phyloP scores from a whole-genome alignment of 1,140 invertebrate genomes.

The Sycophaga agraensis region DNA sequence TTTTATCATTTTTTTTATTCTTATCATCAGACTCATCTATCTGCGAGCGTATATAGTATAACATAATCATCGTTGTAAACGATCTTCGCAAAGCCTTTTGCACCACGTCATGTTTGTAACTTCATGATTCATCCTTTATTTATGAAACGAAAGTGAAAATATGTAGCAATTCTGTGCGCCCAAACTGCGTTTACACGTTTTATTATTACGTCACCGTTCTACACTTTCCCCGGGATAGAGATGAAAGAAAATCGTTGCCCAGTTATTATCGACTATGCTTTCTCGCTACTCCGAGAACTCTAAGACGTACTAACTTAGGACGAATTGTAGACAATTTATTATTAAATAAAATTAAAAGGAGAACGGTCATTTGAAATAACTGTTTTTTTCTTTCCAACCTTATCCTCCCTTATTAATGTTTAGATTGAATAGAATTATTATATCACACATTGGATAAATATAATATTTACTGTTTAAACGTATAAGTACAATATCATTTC shows the following conservation, averaged over 20 bases:
- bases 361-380: slow-evolving; percentile 54
- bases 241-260: slow-evolving; percentile 26
- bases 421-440: no score
- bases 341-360: slow-evolving; percentile 57
- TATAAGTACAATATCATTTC: no score
- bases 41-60: not conserved
- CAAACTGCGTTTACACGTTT: slow-evolving; percentile 1
- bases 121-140: slow-evolving; percentile 3
- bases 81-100: slow-evolving; percentile 23
- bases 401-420: no score
- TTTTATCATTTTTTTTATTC: not conserved
- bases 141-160: slow-evolving; percentile 1
- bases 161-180: slow-evolving; percentile 7
- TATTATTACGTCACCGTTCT: slow-evolving; percentile 9
- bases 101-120: slow-evolving; percentile 15
- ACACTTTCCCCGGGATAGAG: slow-evolving; percentile 20
- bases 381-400: slow-evolving; percentile 5
- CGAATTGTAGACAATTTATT: slow-evolving; percentile 59
- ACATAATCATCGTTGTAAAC: slow-evolving; percentile 16
- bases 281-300: slow-evolving; percentile 51
- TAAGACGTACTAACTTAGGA: slow-evolving; percentile 56
- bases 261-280: slow-evolving; percentile 38
- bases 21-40: slow-evolving; percentile 1
- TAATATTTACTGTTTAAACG: no score
- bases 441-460: no score